These are phyloP conservation scores for Vesta saturnalis DNA, from an alignment of 2,888 invertebrate species.

Conservation along the genomic window DNA sequence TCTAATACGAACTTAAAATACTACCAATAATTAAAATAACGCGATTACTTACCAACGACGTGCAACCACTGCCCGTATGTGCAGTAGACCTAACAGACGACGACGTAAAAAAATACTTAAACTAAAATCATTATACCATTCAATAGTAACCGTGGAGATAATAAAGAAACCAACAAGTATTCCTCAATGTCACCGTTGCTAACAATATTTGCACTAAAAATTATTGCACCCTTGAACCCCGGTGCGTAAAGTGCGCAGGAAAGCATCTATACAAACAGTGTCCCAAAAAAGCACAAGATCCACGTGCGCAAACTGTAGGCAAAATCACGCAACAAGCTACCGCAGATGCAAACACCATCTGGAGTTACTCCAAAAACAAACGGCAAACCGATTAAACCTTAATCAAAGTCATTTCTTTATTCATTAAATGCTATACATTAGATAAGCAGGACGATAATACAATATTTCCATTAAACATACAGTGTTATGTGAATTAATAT, in stretches of 20 bases:
- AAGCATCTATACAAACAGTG: background rate
- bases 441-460: no score
- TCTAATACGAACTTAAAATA: background rate
- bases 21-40: constrained; percentile 8
- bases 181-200: constrained; percentile 14
- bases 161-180: constrained; percentile 9
- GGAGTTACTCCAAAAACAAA: background rate
- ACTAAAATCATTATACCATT: background rate
- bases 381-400: background rate
- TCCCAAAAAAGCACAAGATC: background rate
- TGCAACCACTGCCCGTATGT: constrained; percentile 3
- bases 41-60: constrained; percentile 12
- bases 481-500: no score
- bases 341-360: background rate
- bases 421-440: no score
- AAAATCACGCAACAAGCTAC: background rate
- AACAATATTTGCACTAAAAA: constrained; percentile 12
- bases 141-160: constrained; percentile 13
- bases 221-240: background rate
- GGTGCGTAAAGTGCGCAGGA: constrained; percentile 11
- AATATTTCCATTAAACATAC: no score
- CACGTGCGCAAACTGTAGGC: constrained; percentile 13
- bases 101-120: constrained; percentile 16
- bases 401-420: background rate
- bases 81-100: constrained; percentile 10